phyloP scores from a whole-genome alignment of 2,888 invertebrate genomes.

The Ariolimax columbianus region DNA sequence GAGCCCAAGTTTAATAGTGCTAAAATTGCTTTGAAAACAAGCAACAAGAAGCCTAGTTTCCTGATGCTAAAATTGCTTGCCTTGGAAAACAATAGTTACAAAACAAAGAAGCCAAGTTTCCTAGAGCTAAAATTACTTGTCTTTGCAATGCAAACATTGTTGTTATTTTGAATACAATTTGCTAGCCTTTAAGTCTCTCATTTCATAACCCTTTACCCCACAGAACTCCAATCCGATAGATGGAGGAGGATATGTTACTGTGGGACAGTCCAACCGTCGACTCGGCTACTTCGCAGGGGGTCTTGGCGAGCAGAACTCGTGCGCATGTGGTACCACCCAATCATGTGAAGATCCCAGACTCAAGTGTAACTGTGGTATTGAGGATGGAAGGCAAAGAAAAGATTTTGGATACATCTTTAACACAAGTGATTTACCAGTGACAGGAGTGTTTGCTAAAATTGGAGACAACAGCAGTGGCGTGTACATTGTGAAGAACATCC shows the following conservation, averaged over 20 bases:
- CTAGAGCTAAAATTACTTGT: too few relatives aligned
- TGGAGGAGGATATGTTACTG: conserved; percentile 29
- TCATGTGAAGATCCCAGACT: conserved; percentile 58
- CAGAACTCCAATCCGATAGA: conserved; percentile 9
- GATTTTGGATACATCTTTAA: conserved; percentile 68
- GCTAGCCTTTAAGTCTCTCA: too few relatives aligned
- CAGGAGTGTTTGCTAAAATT: conserved; percentile 55
- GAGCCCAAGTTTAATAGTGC: too few relatives aligned
- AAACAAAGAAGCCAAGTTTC: too few relatives aligned
- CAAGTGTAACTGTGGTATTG: conserved; percentile 70
- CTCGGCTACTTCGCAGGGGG: conserved; percentile 46
- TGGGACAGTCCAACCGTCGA: background rate
- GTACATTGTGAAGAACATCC: conserved; percentile 59
- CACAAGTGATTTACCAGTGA: conserved; percentile 65
- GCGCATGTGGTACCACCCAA: conserved; percentile 66
- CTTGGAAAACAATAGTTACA: too few relatives aligned
- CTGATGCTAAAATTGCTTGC: too few relatives aligned
- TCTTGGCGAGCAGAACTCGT: conserved; percentile 53
- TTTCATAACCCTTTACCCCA: background rate
- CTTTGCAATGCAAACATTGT: too few relatives aligned
- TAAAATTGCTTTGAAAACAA: too few relatives aligned
- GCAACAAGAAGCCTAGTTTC: too few relatives aligned
- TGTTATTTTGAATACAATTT: too few relatives aligned
- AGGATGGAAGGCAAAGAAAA: conserved; percentile 59
- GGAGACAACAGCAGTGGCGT: conserved; percentile 47